phyloP scores from a whole-genome alignment of 2,797 vertebrate species.

The Falco naumanni region DNA sequence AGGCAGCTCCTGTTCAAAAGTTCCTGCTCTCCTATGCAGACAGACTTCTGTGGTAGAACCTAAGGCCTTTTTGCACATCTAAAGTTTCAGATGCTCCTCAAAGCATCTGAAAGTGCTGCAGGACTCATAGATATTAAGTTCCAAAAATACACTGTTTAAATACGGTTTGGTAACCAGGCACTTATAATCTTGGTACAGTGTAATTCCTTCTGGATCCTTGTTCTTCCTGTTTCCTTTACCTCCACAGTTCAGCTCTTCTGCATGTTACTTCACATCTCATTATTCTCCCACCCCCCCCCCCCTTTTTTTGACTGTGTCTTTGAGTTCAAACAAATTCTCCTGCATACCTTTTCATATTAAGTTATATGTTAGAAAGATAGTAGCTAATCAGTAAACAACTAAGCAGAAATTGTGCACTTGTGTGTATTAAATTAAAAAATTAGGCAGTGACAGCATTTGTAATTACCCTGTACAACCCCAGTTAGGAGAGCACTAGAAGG shows the following conservation, averaged over 20 bases:
- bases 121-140: not conserved
- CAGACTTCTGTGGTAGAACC: not conserved
- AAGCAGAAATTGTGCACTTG: not conserved
- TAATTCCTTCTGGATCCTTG: not conserved
- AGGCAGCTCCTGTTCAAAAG: not conserved
- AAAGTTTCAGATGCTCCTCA: not conserved
- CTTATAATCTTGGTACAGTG: not conserved
- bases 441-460: not conserved
- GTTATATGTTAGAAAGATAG: not conserved
- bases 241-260: not conserved
- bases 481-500: not conserved
- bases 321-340: not conserved
- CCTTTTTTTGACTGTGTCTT: not conserved
- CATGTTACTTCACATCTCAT: rapidly evolving
- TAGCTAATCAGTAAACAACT: not conserved
- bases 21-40: not conserved
- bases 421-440: not conserved
- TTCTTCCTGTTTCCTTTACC: not conserved
- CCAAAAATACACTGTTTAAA: not conserved
- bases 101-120: not conserved
- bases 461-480: not conserved
- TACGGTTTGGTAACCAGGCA: not conserved
- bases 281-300: rapidly evolving
- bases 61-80: not conserved
- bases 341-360: not conserved